Conservation (phyloP, 2,113 vertebrate genomes). For the Pao palembangensis region DNA sequence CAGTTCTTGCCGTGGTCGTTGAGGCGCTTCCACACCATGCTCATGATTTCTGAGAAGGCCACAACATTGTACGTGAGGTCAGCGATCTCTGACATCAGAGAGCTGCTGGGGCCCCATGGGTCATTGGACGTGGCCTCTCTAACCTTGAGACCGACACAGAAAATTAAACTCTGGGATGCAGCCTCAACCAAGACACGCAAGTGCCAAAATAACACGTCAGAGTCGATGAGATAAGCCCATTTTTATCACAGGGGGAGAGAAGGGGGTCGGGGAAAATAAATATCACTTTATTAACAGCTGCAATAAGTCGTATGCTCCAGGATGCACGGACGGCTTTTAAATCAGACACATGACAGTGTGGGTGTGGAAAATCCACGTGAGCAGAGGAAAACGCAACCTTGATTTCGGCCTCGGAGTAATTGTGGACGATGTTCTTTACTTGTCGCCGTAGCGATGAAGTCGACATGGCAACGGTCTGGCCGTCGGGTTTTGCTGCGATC, state of each 20-base stretch:
- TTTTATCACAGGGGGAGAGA: constrained; percentile 2
- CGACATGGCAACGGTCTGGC: constrained; percentile 83
- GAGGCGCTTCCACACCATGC: constrained; percentile 91
- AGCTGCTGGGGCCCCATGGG: constrained; percentile 89
- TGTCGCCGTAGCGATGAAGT: constrained; percentile 88
- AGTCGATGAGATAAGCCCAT: no score
- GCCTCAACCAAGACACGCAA: constrained; percentile 7
- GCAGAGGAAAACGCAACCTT: constrained; percentile 74
- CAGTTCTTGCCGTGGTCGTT: constrained; percentile 93
- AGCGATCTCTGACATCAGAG: constrained; percentile 89
- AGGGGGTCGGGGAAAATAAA: background rate
- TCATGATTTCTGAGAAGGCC: constrained; percentile 93
- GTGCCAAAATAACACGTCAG: no score
- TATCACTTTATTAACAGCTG: constrained; percentile 24
- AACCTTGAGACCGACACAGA: constrained; percentile 60
- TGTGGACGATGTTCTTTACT: constrained; percentile 92
- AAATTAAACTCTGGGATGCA: constrained; percentile 10
- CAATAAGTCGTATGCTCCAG: constrained; percentile 7
- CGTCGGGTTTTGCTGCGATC: constrained; percentile 64
- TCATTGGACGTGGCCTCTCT: constrained; percentile 89
- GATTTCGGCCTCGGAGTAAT: constrained; percentile 93
- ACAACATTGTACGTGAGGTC: constrained; percentile 91
- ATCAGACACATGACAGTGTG: background rate
- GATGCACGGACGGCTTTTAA: constrained; percentile 2
- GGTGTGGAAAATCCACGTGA: constrained; percentile 11